Base-by-base conservation (phyloP, 2,888 invertebrate species). In the Acanthosepion pharaonis region DNA sequence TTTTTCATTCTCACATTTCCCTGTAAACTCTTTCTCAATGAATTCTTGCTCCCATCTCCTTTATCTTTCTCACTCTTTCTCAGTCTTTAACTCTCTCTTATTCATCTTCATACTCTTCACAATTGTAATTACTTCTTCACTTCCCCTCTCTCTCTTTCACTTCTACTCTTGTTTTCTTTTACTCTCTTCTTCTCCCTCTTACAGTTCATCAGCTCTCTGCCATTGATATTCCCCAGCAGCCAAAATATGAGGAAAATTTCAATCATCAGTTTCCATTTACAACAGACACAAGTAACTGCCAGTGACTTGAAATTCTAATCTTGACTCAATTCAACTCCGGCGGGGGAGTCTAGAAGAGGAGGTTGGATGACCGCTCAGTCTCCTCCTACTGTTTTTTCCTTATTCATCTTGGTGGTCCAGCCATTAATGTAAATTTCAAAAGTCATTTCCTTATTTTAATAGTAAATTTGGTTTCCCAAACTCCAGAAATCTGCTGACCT, bases 151-250 rank as follows among this genome's bases (percentile, higher is more conserved):
- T 78, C 78, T 28, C n/a, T n/a, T 28, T 78, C n/a, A 23, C 59
- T 59, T 51, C 51, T 20, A 5, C 59, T 59, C 59, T 20, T 25
- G 20, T 20, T 59, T 20, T 25, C 59, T 59, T 59, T 20, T 20
- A 59, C 78, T 78, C n/a, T n/a, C 9, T 15, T 9, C 2, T n/a
- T n/a, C 78, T n/a, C n/a, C 78, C 18, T 78, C 11, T 78, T 78
- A 2, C n/a, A 28, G 6, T 28, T 64, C 28, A 28, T 64, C 25
- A 64, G 64, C 25, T 78, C 78, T n/a, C n/a, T n/a, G n/a, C n/a
- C 78, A 78, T 78, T 78, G 78, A 78, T 78, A 78, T 78, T 78
- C n/a, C n/a, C 78, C 78, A 78, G 78, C 78, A n/a, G 78, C 78
- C 78, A 78, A 78, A 78, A 78, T n/a, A 78, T 15, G n/a, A n/a